phyloP scores from a whole-genome alignment of 2,797 vertebrate genomes.

The Adrianichthys oophorus region DNA sequence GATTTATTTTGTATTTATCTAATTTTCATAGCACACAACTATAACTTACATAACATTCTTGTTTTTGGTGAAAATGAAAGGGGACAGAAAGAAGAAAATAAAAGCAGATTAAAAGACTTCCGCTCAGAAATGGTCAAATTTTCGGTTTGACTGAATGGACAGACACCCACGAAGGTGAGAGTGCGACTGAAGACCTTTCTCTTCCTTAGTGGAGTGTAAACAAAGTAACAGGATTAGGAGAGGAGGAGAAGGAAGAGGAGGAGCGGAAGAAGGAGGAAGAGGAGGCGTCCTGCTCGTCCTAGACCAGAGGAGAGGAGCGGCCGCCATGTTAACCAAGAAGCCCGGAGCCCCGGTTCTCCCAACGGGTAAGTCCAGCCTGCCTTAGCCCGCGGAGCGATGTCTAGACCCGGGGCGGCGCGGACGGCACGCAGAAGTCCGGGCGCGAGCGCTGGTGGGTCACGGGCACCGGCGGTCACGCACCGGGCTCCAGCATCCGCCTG shows the following conservation, averaged over 20 bases:
- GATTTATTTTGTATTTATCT: too few species aligned
- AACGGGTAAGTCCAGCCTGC: conserved; percentile 60
- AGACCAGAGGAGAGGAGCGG: conserved; percentile 74
- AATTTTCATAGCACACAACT: too few species aligned
- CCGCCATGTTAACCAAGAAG: conserved; percentile 77
- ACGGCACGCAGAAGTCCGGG: conserved; percentile 4
- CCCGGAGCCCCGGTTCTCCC: conserved; percentile 70
- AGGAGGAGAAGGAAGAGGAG: conserved; percentile 52
- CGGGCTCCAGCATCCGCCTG: conserved; percentile 12
- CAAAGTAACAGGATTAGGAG: neutral
- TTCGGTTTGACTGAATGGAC: too few species aligned
- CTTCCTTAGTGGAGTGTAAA: too few species aligned
- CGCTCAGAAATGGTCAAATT: too few species aligned
- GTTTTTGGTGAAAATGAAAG: too few species aligned
- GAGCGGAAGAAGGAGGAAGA: conserved; percentile 68
- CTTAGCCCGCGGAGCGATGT: conserved; percentile 6
- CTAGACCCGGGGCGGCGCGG: conserved; percentile 1
- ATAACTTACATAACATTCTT: too few species aligned
- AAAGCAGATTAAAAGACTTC: too few species aligned
- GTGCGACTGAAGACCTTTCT: too few species aligned
- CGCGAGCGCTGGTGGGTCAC: neutral
- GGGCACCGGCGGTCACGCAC: neutral
- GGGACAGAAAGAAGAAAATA: too few species aligned
- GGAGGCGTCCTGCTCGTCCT: conserved; percentile 65
- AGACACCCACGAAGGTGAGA: too few species aligned